Base-by-base conservation (phyloP, 2,797 vertebrate species). In the Falco biarmicus region DNA sequence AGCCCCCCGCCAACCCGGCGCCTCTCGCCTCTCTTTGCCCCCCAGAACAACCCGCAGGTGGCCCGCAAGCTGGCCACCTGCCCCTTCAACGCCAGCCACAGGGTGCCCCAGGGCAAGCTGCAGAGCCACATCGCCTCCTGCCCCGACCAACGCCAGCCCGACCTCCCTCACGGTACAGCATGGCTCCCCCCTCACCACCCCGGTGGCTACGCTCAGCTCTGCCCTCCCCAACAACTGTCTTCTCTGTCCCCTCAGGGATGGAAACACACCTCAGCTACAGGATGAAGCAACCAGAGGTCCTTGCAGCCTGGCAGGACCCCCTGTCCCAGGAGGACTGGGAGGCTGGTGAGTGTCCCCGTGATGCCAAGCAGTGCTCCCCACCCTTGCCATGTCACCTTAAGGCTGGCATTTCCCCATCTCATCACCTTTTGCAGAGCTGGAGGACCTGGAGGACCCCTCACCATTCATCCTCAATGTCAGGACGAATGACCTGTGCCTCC, bases 61-160 rank as follows among this genome's bases (percentile, higher is more conserved):
- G 94, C 94, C 77, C 96, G 95, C 77, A 51, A 53, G 26, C 88
- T 96, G 87, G 95, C 80, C 73, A 87, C 60, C n/a, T 97, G 97
- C 65, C 97, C 97, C 87, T 97, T 94, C 54, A 97, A 97, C 50
- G 97, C 95, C 92, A 90, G 89, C 28, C 97, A 97, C 75, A 81
- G 75, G 45, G 82, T 97, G 47, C 93, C 94, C 21, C 78, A 85
- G 11, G 71, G 78, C 57, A 81, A 76, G n/a, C 93, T 97, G 63
- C 66, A 37, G 37, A 73, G 94, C 31, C 96, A 97, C 45, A 39
- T 94, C 43, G 59, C 81, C 53, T 94, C 61, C 79, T 97, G 94
- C 88, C 64, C 88, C 19, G 59, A 88, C 32, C 95, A 56, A 76
- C 70, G 5, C 45, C 50, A 25, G 15, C 14, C 10, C 3, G 13